Percentiles rank a stretch among this genome's conserved stretches.
Evolutionary conservation across 2,113 vertebrate species (phyloP).

Genomic region (Meles meles): DNA sequence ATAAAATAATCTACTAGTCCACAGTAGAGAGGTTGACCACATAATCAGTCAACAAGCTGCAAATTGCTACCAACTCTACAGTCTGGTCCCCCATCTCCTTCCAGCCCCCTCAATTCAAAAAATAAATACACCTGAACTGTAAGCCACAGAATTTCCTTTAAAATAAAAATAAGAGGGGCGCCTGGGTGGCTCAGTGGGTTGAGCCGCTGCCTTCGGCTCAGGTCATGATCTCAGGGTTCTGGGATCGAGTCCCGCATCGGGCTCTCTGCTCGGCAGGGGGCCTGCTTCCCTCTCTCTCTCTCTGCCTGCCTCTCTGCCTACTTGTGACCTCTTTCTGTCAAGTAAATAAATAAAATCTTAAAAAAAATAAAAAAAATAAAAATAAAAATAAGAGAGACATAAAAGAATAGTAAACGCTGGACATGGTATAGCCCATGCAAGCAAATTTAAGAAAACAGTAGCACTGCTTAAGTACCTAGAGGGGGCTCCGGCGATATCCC

Average conservation of each 20-base stretch:
- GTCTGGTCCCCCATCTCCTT: background rate
- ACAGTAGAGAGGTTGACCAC: background rate
- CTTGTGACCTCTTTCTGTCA: too few relatives aligned
- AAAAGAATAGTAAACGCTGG: background rate
- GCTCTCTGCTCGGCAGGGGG: too few relatives aligned
- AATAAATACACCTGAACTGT: background rate
- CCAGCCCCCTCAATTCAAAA: constrained; percentile 43
- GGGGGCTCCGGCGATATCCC: constrained; percentile 97
- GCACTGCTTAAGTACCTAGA: constrained; percentile 85
- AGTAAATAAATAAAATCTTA: too few relatives aligned
- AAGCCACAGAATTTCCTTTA: background rate
- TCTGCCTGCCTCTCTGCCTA: too few relatives aligned
- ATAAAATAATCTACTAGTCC: background rate
- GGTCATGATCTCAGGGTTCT: too few relatives aligned
- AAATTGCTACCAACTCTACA: background rate
- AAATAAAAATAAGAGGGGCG: background rate
- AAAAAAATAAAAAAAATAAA: too few relatives aligned
- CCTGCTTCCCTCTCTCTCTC: too few relatives aligned
- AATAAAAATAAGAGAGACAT: background rate
- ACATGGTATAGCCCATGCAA: constrained; percentile 32
- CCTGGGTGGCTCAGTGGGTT: too few relatives aligned
- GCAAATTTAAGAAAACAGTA: too few relatives aligned
- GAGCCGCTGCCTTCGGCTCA: too few relatives aligned
- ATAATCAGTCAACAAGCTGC: background rate
- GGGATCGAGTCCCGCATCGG: too few relatives aligned